Base-by-base conservation (phyloP, 30 jellyfish, hydroid and myxozoan species). In the Turritopsis dohrnii region DNA sequence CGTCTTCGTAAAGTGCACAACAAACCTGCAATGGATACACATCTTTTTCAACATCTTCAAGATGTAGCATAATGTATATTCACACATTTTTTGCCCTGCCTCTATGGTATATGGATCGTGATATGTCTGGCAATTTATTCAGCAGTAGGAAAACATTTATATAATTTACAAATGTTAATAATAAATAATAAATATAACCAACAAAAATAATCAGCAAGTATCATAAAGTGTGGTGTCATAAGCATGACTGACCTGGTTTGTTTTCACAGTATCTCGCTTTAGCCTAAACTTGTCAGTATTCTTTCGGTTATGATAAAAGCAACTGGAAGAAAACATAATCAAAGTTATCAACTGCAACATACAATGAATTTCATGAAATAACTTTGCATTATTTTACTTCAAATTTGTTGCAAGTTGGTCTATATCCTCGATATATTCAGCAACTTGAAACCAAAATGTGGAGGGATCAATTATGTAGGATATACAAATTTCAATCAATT, bases 1-100 rank as follows among this genome's bases (percentile, higher is more conserved):
- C 90, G 52, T 91, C 97, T 31, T 80, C 97, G 66, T 86, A 91
- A 17, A 86, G 71, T 25, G 96, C 96, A 80, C 91, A 82, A 74
- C 97, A 91, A 5, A 87, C 91, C 96, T 91, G 84, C 7, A 71
- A 72, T 24, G 29, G 23, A 83, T 0, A 69, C 19, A 21, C 13
- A 69, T 23, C 16, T 19, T 69, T n/a, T n/a, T n/a, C 19, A 69
- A 69, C 28, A n/a, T n/a, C 28, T 69, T 29, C 83, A 74, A 16
- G 81, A 18, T 72, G 81, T n/a, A n/a, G n/a, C n/a, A n/a, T n/a
- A n/a, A n/a, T n/a, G n/a, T n/a, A n/a, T n/a, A n/a, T n/a, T n/a
- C n/a, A n/a, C n/a, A n/a, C n/a, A n/a, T n/a, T n/a, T n/a, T n/a
- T n/a, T n/a, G n/a, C n/a, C n/a, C n/a, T n/a, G n/a, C n/a, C n/a